Conservation (phyloP, 1,140 invertebrate species). For the Brachionus rubens region DNA sequence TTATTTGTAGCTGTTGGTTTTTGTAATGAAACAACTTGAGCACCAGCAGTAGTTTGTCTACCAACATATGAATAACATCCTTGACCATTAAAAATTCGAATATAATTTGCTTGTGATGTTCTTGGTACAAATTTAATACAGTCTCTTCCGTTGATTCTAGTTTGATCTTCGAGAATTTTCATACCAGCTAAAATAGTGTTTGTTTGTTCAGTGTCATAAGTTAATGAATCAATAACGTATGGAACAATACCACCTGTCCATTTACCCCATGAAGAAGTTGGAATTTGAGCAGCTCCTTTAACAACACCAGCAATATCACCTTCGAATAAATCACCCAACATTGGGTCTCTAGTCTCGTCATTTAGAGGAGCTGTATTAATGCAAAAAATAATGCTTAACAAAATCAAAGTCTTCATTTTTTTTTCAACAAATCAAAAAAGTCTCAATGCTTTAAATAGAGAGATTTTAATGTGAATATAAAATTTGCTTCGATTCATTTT, state of each 20-base stretch:
- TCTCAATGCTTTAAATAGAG: no score
- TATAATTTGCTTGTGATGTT: slow-evolving; percentile 12
- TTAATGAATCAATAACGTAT: slow-evolving; percentile 2
- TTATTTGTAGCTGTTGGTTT: background rate
- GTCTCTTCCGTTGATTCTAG: background rate
- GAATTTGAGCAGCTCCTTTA: slow-evolving; percentile 27
- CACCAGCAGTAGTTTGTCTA: background rate
- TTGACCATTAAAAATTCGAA: slow-evolving; percentile 28
- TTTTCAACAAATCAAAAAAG: no score
- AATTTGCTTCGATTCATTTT: no score
- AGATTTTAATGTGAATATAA: no score
- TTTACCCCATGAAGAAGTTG: slow-evolving; percentile 1
- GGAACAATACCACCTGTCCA: slow-evolving; percentile 45
- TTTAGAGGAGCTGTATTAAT: background rate
- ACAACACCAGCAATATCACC: slow-evolving; percentile 27
- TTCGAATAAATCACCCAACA: background rate
- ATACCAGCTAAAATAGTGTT: slow-evolving; percentile 12
- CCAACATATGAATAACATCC: slow-evolving; percentile 44
- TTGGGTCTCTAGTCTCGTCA: slow-evolving; percentile 10
- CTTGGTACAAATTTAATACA: slow-evolving; percentile 30
- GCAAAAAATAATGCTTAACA: no score
- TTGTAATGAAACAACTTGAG: background rate
- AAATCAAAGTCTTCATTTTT: no score
- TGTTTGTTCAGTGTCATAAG: background rate
- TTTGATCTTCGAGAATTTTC: slow-evolving; percentile 45